Conservation (phyloP, 2,113 vertebrate genomes). For the Hemicordylus capensis region DNA sequence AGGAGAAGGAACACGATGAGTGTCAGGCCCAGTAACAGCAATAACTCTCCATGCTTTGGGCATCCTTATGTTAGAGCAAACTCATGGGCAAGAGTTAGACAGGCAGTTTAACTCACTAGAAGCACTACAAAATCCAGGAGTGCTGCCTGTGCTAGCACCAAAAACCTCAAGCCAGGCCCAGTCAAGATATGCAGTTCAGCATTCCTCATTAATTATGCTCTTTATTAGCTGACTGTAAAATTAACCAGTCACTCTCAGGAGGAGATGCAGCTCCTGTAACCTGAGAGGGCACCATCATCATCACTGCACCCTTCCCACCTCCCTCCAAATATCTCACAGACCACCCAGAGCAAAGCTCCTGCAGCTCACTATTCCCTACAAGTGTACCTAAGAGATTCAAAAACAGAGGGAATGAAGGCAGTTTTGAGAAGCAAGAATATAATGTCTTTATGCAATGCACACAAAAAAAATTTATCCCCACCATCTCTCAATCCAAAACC, state of each 20-base stretch:
- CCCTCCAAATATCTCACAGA: background rate
- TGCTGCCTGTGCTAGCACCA: fast-evolving
- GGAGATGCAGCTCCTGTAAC: slow-evolving; percentile 46
- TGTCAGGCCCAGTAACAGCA: background rate
- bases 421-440: background rate
- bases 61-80: background rate
- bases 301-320: slow-evolving; percentile 14
- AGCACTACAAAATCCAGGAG: background rate
- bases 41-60: background rate
- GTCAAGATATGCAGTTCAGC: slow-evolving; percentile 24
- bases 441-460: background rate
- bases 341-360: slow-evolving; percentile 26
- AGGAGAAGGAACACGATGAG: background rate
- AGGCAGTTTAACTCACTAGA: background rate
- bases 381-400: background rate
- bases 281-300: slow-evolving; percentile 19
- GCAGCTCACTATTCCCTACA: background rate
- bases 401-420: background rate
- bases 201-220: slow-evolving; percentile 68
- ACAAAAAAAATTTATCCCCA: background rate
- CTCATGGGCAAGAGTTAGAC: background rate
- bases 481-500: background rate
- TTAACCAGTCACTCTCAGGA: slow-evolving; percentile 64
- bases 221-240: slow-evolving; percentile 78
- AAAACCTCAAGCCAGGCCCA: background rate